Evolutionary conservation across 2,113 vertebrate genomes (phyloP), one percentile per base, ranked within the genome.

Genomic region (Corynorhinus townsendii): DNA sequence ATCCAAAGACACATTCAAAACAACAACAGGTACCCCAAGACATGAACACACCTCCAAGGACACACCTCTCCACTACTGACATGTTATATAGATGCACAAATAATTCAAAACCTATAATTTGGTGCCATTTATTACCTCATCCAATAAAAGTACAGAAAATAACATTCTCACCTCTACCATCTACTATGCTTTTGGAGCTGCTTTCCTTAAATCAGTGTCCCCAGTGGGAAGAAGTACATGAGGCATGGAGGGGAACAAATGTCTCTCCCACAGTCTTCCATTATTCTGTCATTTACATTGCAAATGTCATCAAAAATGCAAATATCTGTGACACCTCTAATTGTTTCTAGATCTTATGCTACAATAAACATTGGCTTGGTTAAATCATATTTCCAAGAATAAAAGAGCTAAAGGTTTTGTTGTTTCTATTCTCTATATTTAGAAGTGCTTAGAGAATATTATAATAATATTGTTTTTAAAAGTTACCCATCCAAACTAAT

Each of bases 271-370:
- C 93, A 96, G 94, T 95, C 96, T 75, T 28, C 35, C 8, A 75
- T 77, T 94, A 96, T 97, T 28, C 79, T 43, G 64, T 84, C 80
- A 96, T 96, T 97, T 98, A 97, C 92, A 83, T 76, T 97, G 76
- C 90, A 96, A 97, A 96, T 11, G 6, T 90, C 91, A 96, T 95
- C 96, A 98, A 94, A 97, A 90, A 95, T 76, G 93, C 81, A 5
- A 4, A 97, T 94, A 38, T 76, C 69, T 85, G 93, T 93, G 95
- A 84, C 73, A 96, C 90, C 73, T 95, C 90, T 1, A 16, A 94
- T 52, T 72, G 90, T 93, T 93, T 95, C 93, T 76, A 94, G 59
- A 96, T 56, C 40, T 85, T 91, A 59, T 49, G 89, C 87, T 52
- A n/a, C 0, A 22, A 89, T 69, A 96, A 95, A 79, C 86, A 93